Conservation (phyloP, 2,888 invertebrate genomes). For the Lottia scabra region DNA sequence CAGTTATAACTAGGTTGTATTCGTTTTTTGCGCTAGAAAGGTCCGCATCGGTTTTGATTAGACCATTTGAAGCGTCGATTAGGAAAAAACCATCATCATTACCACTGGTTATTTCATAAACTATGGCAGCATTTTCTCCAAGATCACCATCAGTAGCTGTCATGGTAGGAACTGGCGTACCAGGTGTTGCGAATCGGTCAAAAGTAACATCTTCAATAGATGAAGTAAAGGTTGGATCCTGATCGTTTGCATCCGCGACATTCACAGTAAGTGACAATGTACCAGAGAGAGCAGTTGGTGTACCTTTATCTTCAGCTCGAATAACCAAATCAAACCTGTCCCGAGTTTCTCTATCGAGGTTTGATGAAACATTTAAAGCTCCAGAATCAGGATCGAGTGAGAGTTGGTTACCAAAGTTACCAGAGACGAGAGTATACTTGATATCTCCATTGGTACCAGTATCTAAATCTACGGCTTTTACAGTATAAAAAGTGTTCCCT, state of each 20-base stretch:
- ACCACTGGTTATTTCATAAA: slow-evolving; percentile 39
- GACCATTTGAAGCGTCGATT: slow-evolving; percentile 37
- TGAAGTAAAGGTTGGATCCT: slow-evolving; percentile 34
- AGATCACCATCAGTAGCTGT: slow-evolving; percentile 47
- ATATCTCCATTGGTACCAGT: slow-evolving; percentile 84
- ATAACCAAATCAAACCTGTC: slow-evolving; percentile 38
- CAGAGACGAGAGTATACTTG: slow-evolving; percentile 76
- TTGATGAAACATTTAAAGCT: slow-evolving; percentile 26
- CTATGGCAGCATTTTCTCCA: slow-evolving; percentile 43
- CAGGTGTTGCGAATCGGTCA: slow-evolving; percentile 32
- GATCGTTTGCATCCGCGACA: slow-evolving; percentile 43
- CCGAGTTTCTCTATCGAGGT: slow-evolving; percentile 36
- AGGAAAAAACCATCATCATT: slow-evolving; percentile 45
- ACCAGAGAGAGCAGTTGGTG: slow-evolving; percentile 29
- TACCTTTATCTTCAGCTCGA: slow-evolving; percentile 37
- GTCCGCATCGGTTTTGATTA: slow-evolving; percentile 32
- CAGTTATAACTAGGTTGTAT: slow-evolving; percentile 31
- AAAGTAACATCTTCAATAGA: slow-evolving; percentile 33
- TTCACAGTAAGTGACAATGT: slow-evolving; percentile 40
- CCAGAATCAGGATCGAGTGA: slow-evolving; percentile 24
- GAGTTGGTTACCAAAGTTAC: slow-evolving; percentile 35
- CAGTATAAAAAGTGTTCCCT: slow-evolving; percentile 74
- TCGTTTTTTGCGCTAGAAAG: slow-evolving; percentile 28
- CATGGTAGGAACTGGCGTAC: slow-evolving; percentile 29
- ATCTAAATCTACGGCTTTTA: slow-evolving; percentile 88